Base-by-base conservation (phyloP, 2,888 invertebrate genomes). In the Drosophila anomalata region DNA sequence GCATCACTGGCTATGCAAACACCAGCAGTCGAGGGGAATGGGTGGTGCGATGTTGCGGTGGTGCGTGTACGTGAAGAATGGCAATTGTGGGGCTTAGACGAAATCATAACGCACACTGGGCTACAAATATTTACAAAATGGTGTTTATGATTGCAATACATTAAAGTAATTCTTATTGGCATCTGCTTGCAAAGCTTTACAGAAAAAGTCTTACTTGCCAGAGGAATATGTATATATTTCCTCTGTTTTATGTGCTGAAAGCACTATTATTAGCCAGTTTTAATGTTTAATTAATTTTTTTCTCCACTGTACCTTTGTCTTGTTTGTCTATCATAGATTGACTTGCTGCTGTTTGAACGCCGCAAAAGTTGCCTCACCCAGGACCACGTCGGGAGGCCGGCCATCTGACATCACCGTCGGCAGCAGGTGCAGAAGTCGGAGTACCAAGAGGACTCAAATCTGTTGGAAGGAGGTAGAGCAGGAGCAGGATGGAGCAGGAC, bases 1-100 rank as follows among this genome's bases (percentile, higher is more conserved):
- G 83, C 86, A 86, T 84, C 88, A 79, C 70, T 83, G 88, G 44
- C 55, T 75, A 60, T 65, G 74, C 83, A 78, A 86, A 86, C 84
- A 36, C 36, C 68, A 52, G 39, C 50, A 41, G 36, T 20, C n/a
- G n/a, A n/a, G 48, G n/a, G 22, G n/a, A 36, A 24, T 17, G 31
- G 8, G n/a, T 26, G 36, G 26, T 46, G 17, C 26, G 33, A 29
- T 9, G 24, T 7, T 39, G 14, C 12, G 36, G 44, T 24, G 44
- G 50, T n/a, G 54, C 31, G 39, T 39, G 31, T 22, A 66, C 24
- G 39, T 47, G 47, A 31, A 50, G 39, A 47, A 66, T 26, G 54
- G 47, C 67, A 65, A 53, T 65, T 66, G 65, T 54, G 39, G 67
- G 46, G 54, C 54, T 54, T 47, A 66, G 67, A 12, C 54, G 8